Conservation (phyloP, 2,888 invertebrate genomes). For the Tyria jacobaeae region DNA sequence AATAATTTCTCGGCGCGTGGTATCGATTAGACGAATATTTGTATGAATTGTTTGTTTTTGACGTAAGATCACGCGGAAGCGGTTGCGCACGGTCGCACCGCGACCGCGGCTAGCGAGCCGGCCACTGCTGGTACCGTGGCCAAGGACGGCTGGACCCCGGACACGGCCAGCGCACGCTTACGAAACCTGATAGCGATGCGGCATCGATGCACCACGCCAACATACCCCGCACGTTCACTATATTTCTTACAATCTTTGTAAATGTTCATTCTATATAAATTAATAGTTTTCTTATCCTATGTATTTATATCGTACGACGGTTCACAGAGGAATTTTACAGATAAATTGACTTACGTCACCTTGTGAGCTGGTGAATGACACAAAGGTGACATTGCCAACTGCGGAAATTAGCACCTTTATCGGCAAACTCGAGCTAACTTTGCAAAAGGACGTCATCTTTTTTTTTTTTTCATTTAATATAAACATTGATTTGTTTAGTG, state of each 20-base stretch:
- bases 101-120: conserved; percentile 48
- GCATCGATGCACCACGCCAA: conserved; percentile 39
- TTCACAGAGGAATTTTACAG: neutral
- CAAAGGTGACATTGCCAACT: conserved; percentile 65
- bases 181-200: conserved; percentile 63
- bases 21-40: conserved; percentile 59
- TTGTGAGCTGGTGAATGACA: conserved; percentile 57
- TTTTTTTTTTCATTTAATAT: conserved; percentile 52
- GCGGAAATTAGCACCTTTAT: conserved; percentile 66
- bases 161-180: conserved; percentile 63
- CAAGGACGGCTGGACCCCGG: conserved; percentile 73
- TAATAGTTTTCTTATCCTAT: neutral
- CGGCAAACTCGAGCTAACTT: conserved; percentile 52
- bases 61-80: conserved; percentile 76
- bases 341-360: conserved; percentile 59
- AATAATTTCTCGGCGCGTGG: conserved; percentile 49
- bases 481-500: conserved; percentile 29
- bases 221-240: conserved; percentile 34
- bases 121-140: conserved; percentile 56
- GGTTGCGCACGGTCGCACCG: conserved; percentile 72
- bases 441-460: conserved; percentile 52
- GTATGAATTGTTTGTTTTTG: conserved; percentile 50
- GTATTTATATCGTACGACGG: neutral
- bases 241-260: conserved; percentile 17
- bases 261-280: neutral